These are phyloP conservation scores for Mesopsocus fuscifrons DNA, from an alignment of 2,888 invertebrate species.

Conservation along the genomic window DNA sequence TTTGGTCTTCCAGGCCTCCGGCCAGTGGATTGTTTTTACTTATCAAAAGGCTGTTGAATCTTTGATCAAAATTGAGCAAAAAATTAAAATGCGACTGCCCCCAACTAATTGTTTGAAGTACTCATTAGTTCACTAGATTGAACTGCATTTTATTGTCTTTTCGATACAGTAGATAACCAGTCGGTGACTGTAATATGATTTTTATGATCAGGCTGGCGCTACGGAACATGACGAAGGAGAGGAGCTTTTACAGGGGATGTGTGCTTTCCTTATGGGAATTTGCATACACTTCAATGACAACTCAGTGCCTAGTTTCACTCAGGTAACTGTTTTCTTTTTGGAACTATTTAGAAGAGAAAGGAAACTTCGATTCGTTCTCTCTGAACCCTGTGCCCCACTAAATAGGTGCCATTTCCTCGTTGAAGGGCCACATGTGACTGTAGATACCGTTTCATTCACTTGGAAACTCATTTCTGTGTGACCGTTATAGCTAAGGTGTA, in stretches of 20 bases:
- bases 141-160: slow-evolving; percentile 13
- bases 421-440: too few species aligned
- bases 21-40: slow-evolving; percentile 11
- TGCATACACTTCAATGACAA: slow-evolving; percentile 82
- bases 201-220: slow-evolving; percentile 56
- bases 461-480: too few species aligned
- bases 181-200: too few species aligned
- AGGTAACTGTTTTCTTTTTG: slow-evolving; percentile 29
- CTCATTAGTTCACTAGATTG: not conserved
- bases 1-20: slow-evolving; percentile 11
- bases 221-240: slow-evolving; percentile 86
- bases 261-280: slow-evolving; percentile 82
- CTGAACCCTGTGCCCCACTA: too few species aligned
- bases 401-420: too few species aligned
- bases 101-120: not conserved
- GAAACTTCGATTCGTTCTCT: too few species aligned
- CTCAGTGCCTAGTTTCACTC: slow-evolving; percentile 50
- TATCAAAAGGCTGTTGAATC: not conserved
- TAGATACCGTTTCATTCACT: too few species aligned
- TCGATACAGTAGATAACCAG: too few species aligned
- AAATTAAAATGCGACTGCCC: too few species aligned
- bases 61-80: too few species aligned
- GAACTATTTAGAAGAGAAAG: too few species aligned
- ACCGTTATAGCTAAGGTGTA: too few species aligned
- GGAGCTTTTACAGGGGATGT: slow-evolving; percentile 66